Percentiles rank a stretch among this genome's conserved stretches.
phyloP scores from a whole-genome alignment of 1,140 invertebrate species.

The Papilio polytes region DNA sequence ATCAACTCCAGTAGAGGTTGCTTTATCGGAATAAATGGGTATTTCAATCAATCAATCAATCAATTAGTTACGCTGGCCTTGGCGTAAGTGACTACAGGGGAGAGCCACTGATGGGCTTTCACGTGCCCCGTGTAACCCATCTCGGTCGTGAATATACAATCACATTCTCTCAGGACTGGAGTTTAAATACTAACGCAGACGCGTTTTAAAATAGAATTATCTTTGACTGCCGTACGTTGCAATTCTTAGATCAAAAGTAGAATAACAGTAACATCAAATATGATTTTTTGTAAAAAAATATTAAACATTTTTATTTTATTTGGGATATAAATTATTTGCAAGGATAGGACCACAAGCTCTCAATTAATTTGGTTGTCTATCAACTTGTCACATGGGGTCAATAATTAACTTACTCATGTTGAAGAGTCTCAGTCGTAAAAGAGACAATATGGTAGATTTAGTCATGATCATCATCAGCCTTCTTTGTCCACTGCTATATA shows the following conservation, averaged over 20 bases:
- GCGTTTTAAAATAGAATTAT: neutral
- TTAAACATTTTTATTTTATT: too few relatives aligned
- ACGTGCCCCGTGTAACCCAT: neutral
- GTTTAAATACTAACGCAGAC: neutral
- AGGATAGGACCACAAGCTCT: too few relatives aligned
- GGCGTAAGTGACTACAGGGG: neutral
- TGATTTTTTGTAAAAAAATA: too few relatives aligned
- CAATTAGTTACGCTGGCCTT: neutral
- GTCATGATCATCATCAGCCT: too few relatives aligned
- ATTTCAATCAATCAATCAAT: slow-evolving; percentile 6
- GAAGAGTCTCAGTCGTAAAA: too few relatives aligned
- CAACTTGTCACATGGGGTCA: too few relatives aligned
- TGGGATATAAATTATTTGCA: too few relatives aligned
- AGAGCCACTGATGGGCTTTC: slow-evolving; percentile 11
- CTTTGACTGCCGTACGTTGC: neutral
- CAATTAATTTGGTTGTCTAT: too few relatives aligned
- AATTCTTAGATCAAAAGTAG: neutral
- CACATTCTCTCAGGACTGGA: neutral
- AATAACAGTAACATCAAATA: too few relatives aligned
- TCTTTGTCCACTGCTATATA: too few relatives aligned
- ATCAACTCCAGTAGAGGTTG: neutral
- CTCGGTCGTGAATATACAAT: neutral
- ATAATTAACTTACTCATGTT: too few relatives aligned
- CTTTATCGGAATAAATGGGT: neutral
- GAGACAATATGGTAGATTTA: too few relatives aligned